Conservation (phyloP, 2,113 vertebrate genomes). For the Osmerus mordax region DNA sequence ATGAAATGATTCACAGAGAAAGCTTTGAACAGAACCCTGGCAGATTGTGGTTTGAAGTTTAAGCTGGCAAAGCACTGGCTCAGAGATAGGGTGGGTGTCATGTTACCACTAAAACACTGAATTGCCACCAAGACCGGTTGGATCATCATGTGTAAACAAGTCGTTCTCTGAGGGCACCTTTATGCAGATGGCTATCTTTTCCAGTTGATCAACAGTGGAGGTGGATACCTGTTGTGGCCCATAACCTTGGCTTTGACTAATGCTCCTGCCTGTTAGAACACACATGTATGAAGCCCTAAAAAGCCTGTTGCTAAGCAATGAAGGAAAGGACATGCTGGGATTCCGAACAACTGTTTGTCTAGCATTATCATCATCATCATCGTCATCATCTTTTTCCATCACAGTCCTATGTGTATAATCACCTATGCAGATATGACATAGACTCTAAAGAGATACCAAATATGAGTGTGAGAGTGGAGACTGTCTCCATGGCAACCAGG, state of each 20-base stretch:
- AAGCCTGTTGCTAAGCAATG: constrained; percentile 60
- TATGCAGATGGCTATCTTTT: background rate
- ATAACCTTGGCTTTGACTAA: constrained; percentile 28
- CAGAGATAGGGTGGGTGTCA: too few species aligned
- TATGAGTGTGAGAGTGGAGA: constrained; percentile 16
- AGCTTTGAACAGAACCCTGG: too few species aligned
- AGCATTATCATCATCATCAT: constrained; percentile 15
- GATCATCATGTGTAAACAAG: background rate
- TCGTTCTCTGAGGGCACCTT: background rate
- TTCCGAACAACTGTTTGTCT: constrained; percentile 42
- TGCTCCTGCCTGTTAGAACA: constrained; percentile 10
- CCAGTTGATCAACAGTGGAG: constrained; percentile 28
- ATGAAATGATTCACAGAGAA: too few species aligned
- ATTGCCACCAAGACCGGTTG: too few species aligned
- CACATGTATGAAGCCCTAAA: constrained; percentile 29
- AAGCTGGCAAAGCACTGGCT: too few species aligned
- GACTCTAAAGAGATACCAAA: constrained; percentile 16
- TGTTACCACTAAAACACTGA: too few species aligned
- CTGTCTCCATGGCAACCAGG: constrained; percentile 52
- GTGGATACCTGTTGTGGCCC: background rate
- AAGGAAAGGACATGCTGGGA: constrained; percentile 37
- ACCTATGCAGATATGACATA: background rate
- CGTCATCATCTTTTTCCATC: background rate
- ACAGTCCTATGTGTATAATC: background rate
- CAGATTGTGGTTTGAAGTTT: too few species aligned